Conservation (phyloP, 2,888 invertebrate genomes). For the Drosophila monieri region DNA sequence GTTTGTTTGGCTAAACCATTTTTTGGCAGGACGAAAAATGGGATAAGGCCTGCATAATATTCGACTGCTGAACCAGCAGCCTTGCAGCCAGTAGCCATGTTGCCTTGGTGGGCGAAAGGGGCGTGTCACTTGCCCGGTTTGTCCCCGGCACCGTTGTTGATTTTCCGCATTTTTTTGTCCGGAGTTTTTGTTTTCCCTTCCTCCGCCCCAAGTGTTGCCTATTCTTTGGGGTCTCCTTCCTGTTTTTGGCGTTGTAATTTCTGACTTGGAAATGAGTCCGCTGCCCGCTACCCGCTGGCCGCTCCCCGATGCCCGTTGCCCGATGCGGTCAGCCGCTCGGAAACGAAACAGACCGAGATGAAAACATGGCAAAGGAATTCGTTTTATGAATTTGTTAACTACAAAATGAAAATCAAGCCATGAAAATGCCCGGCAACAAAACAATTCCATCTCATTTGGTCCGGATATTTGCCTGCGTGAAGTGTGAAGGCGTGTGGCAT, state of each 20-base stretch:
- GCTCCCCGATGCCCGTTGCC: no score
- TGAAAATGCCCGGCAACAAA: constrained; percentile 36
- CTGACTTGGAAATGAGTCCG: constrained; percentile 72
- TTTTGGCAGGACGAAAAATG: constrained; percentile 6
- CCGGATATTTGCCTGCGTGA: constrained; percentile 11
- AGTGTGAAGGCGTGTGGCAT: constrained; percentile 1
- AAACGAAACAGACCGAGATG: constrained; percentile 36
- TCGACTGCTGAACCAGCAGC: constrained; percentile 14
- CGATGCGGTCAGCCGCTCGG: constrained; percentile 59
- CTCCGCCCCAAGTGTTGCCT: constrained; percentile 4
- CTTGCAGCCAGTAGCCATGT: no score
- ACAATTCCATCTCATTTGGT: constrained; percentile 47
- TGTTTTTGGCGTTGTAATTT: constrained; percentile 42
- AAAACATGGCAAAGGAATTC: constrained; percentile 60
- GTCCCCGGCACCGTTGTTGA: constrained; percentile 17
- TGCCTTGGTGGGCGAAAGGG: not conserved
- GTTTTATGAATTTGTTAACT: constrained; percentile 74
- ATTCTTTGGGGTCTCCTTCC: constrained; percentile 27
- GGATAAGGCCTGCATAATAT: constrained; percentile 61
- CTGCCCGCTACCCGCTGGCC: constrained; percentile 14
- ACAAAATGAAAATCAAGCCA: constrained; percentile 67
- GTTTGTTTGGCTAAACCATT: constrained; percentile 47
- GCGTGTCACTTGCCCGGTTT: constrained; percentile 10
- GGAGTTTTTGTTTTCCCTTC: not conserved
- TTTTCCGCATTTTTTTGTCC: constrained; percentile 20